Base-by-base conservation (phyloP, 2,797 vertebrate species). In the Lagocephalus sceleratus region DNA sequence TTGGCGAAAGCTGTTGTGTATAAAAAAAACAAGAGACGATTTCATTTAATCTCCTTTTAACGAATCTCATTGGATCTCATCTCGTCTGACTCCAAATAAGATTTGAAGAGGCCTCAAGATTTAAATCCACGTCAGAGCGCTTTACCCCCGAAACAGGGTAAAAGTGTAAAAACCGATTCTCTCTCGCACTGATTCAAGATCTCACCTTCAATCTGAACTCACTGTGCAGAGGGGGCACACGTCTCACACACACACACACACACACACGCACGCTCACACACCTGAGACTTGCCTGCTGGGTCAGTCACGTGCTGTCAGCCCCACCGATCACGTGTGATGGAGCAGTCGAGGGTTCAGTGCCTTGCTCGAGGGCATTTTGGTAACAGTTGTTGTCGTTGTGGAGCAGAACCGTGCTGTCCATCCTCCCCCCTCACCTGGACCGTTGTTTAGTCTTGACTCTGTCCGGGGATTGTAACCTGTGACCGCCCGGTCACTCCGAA, bases 351-450 rank as follows among this genome's bases (percentile, higher is more conserved):
- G 75, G 67, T 82, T 71, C 82, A 79, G 86, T 88, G 86, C 85
- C 86, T 88, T 88, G 85, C 71, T 87, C 68, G 41, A 75, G 83
- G 83, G 81, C 75, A 73, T 73, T 74, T 79, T 63, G 63, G 53
- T 73, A 5, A 20, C 62, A 3, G 41, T 67, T 20, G 1, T 59
- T 32, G 63, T 73, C 29, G 11, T 68, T 65, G 64, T 71, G 65
- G 66, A 52, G 71, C 71, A 61, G 66, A 77, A 73, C 49, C 52
- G 45, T 66, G 63, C 50, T 73, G 67, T 67, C 72, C 22, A 21
- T 71, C 79, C 41, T 69, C 35, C 41, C 58, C 41, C 71, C 58
- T 45, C 42, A 66, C 59, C n/a, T 46, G 16, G 45, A 17, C 17
- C 51, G 47, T 61, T 49, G 47, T 35, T 0, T 41, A 50, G 41